Conservation (phyloP, 2,888 invertebrate genomes). For the Sabellastarte sp. region DNA sequence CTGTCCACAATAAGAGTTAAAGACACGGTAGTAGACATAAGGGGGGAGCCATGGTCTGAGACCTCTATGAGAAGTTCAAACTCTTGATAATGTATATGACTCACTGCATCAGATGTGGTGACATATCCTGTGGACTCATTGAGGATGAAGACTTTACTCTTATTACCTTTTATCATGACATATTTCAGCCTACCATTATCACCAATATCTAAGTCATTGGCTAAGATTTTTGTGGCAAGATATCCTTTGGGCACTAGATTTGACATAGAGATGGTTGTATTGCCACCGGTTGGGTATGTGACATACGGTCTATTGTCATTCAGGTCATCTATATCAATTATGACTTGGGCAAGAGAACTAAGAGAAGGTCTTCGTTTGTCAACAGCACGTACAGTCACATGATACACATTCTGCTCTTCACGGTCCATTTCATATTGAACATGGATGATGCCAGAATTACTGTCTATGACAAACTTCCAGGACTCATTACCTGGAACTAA, state of each 20-base stretch:
- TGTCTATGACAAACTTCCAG: neutral
- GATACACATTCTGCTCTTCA: neutral
- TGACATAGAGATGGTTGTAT: conserved; percentile 12
- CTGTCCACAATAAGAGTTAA: conserved; percentile 11
- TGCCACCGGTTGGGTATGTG: conserved; percentile 11
- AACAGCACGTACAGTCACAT: conserved; percentile 3
- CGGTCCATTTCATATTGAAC: neutral
- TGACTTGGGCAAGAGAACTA: conserved; percentile 5
- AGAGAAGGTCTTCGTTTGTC: neutral
- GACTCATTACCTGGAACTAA: neutral
- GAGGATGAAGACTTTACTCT: conserved; percentile 10
- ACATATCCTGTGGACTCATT: conserved; percentile 6
- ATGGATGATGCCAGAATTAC: neutral
- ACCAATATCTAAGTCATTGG: conserved; percentile 11
- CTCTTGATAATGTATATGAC: neutral
- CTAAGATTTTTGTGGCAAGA: conserved; percentile 8
- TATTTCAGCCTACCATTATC: conserved; percentile 9
- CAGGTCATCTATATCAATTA: conserved; percentile 9
- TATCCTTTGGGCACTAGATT: conserved; percentile 13
- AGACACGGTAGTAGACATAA: conserved; percentile 1
- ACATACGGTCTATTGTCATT: conserved; percentile 18
- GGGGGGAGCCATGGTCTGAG: conserved; percentile 9
- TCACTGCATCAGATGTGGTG: conserved; percentile 3
- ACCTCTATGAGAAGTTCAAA: conserved; percentile 12
- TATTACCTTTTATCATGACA: conserved; percentile 1